phyloP scores from a whole-genome alignment of 2,113 vertebrate genomes.

The human (Homo sapiens) region GRCh38 chr12:52847501-52848000 shows the following conservation, averaged over 20 bases:
- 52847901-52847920: conserved; percentile 93
- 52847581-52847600: not conserved
- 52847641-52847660: not conserved
- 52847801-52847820: not conserved
- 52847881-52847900: not conserved
- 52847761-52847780: not conserved
- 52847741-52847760: not conserved
- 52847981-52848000: conserved; percentile 86
- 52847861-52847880: not conserved
- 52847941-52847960: conserved; percentile 87
- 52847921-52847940: conserved; percentile 87
- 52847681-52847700: not conserved
- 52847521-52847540: conserved; percentile 68
- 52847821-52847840: not conserved
- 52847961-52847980: conserved; percentile 85
- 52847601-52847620: conserved; percentile 38
- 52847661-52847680: not conserved
- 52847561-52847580: conserved; percentile 64
- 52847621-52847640: not conserved
- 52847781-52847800: not conserved
- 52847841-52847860: not conserved
- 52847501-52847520: not conserved
- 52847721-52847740: not conserved
- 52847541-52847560: conserved; percentile 51
- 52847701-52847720: not conserved